Percentiles rank a stretch among this genome's conserved stretches.
These are phyloP conservation scores for Callyntrura guangdongensis DNA, from an alignment of 2,888 invertebrate genomes.

Conservation along the genomic window DNA sequence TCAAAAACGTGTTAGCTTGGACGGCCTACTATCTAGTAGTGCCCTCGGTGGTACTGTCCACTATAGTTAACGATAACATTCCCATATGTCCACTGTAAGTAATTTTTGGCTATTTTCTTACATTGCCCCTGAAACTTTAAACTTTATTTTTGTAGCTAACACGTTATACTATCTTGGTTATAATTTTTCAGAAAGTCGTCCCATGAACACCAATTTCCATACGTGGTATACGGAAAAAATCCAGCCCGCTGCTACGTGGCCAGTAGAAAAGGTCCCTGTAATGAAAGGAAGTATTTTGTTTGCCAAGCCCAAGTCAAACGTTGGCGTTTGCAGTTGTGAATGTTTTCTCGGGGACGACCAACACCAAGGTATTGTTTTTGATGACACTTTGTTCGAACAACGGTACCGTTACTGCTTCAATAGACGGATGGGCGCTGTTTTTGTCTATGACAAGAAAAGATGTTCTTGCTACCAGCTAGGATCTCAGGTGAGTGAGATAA, in stretches of 20 bases:
- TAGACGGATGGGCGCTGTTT: neutral
- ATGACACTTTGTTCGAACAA: neutral
- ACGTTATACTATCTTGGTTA: no score
- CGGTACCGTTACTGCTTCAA: constrained; percentile 68
- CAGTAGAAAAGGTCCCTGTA: constrained; percentile 57
- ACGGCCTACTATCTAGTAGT: neutral
- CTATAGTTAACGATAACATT: neutral
- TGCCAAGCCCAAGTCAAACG: constrained; percentile 50
- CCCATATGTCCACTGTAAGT: constrained; percentile 58
- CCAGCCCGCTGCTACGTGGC: constrained; percentile 57
- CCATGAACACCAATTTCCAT: constrained; percentile 29
- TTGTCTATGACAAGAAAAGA: constrained; percentile 63
- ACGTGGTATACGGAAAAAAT: constrained; percentile 40
- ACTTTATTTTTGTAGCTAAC: constrained; percentile 19
- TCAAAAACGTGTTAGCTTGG: neutral
- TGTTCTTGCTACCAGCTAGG: constrained; percentile 51
- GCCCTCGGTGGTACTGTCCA: constrained; percentile 32
- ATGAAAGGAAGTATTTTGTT: constrained; percentile 48
- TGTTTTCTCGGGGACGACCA: constrained; percentile 49
- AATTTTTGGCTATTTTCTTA: neutral
- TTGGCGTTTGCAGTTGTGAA: constrained; percentile 61
- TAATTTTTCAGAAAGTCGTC: constrained; percentile 29
- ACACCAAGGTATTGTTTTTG: constrained; percentile 50
- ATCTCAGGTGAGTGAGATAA: constrained; percentile 49
- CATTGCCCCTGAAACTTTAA: neutral